A percentile compares a stretch with the other conserved stretches of the same genome.
Conservation (phyloP, 1,140 invertebrate genomes). For the Lasaia peninsularis region DNA sequence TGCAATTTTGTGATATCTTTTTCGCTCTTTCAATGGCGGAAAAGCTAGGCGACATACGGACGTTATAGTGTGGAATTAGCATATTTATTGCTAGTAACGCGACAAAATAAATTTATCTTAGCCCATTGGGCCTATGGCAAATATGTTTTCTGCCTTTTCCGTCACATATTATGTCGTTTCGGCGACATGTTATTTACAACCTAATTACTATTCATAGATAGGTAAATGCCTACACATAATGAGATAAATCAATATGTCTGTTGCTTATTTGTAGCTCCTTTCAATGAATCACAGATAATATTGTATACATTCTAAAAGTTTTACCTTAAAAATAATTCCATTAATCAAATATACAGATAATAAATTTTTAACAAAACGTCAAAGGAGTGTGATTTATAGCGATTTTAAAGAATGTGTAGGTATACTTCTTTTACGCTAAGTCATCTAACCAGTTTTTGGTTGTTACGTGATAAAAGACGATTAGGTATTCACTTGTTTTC, state of each 20-base stretch:
- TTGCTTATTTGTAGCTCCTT: too few relatives aligned
- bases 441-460: too few relatives aligned
- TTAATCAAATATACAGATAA: too few relatives aligned
- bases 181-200: not conserved
- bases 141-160: constrained; percentile 40
- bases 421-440: too few relatives aligned
- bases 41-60: constrained; percentile 70
- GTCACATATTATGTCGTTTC: constrained; percentile 35
- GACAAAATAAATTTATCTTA: constrained; percentile 73
- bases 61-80: constrained; percentile 73
- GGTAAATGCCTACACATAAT: not conserved
- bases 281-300: too few relatives aligned
- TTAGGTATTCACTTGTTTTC: too few relatives aligned
- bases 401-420: too few relatives aligned
- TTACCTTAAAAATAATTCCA: too few relatives aligned
- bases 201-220: not conserved
- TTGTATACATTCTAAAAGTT: too few relatives aligned
- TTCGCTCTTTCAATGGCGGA: constrained; percentile 69
- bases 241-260: not conserved
- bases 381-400: too few relatives aligned
- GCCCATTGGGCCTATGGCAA: constrained; percentile 52
- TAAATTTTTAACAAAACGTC: too few relatives aligned
- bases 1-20: constrained; percentile 76
- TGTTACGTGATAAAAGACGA: too few relatives aligned
- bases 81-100: constrained; percentile 74